Evolutionary conservation across 1,140 invertebrate genomes (phyloP), one percentile per base, ranked within the genome.

Genomic region (Spodoptera frugiperda): DNA sequence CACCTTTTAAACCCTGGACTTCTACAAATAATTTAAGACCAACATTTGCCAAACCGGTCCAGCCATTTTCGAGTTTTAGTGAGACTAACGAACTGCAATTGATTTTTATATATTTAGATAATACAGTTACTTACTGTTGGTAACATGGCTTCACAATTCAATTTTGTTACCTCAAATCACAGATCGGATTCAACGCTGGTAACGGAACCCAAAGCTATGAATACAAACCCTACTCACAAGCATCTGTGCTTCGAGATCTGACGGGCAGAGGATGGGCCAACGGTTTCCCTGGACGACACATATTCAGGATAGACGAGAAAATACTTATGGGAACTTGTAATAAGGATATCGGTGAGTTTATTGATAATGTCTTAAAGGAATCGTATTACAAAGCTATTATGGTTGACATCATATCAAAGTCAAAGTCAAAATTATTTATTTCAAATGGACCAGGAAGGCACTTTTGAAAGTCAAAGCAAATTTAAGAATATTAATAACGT

Each of bases 171-270:
- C n/a, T 15, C 14, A 14, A 30, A 53, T 82, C 93, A 80, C 84
- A 98, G 97, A 96, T 99, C 84, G 98, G 98, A 48, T 99, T 99
- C 92, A 99, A 99, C 89, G 98, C 97, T 67, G 98, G 98, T 72
- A 99, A 99, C 87, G 98, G 98, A 14, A 99, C 98, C 1, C 95
- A 97, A 87, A 96, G 96, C 75, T 98, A 97, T 90, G 97, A 98
- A 92, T 99, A 99, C 89, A 96, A 95, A 70, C 98, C 98, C 0
- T 99, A 98, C 91, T 98, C 98, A 55, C 98, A 99, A 93, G 95
- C 95, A 39, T 96, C 97, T 25, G 97, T 98, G 17, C 95, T 99
- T 10, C 95, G 97, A 77, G 97, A 98, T 93, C 94, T 99, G 61
- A 96, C 96, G 0, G 95, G 96, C 11, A 95, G 97, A 84, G 98